Conservation (phyloP, 2,797 vertebrate species). For the Tapirus indicus region DNA sequence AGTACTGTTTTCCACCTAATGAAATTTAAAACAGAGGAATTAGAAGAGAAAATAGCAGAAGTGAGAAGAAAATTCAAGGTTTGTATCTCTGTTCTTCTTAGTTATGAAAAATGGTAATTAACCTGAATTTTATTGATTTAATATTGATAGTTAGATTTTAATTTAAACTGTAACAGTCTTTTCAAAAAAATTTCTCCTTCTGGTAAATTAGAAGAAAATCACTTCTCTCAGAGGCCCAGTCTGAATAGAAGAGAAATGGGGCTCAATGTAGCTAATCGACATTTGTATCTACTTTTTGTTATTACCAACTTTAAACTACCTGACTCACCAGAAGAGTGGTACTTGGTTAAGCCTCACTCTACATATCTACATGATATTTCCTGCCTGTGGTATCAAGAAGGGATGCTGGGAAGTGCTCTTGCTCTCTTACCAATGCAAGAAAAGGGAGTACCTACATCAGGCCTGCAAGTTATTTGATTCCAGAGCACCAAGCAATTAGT, state of each 20-base stretch:
- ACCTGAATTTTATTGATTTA: background rate
- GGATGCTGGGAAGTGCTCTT: background rate
- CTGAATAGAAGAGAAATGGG: background rate
- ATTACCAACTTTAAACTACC: background rate
- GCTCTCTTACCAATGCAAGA: background rate
- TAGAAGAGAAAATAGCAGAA: constrained; percentile 85
- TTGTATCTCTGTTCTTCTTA: constrained; percentile 48
- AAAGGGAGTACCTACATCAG: background rate
- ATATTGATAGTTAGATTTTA: constrained; percentile 24
- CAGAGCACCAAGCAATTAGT: background rate
- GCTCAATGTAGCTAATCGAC: background rate
- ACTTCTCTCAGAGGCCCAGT: background rate
- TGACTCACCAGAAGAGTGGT: background rate
- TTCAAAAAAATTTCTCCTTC: background rate
- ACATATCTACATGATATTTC: background rate
- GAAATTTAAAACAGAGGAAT: constrained; percentile 86
- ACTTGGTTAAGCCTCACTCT: background rate
- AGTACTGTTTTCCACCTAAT: constrained; percentile 83
- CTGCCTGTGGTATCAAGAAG: background rate
- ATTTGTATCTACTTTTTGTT: background rate
- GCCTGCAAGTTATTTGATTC: background rate
- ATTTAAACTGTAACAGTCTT: background rate
- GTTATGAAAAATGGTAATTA: background rate
- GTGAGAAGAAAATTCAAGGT: constrained; percentile 91
- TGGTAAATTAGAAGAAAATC: constrained; percentile 15